A percentile compares a stretch with the other conserved stretches of the same genome.
Evolutionary conservation across 2,113 vertebrate genomes (phyloP).

Genomic region (Pionites leucogaster): DNA sequence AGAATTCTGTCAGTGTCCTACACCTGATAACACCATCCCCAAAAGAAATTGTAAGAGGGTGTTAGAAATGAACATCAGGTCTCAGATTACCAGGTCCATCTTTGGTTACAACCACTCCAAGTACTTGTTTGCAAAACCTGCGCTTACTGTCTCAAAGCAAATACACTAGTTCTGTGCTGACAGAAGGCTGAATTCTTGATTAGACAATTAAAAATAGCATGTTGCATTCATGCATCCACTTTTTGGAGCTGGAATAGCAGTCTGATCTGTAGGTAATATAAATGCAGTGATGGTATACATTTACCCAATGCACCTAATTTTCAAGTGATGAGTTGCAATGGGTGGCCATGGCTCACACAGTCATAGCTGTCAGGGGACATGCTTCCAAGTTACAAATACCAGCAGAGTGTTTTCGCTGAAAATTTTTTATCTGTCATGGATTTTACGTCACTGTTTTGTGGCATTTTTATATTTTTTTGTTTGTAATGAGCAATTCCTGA

Average conservation of each 20-base stretch:
- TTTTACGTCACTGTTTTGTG: neutral
- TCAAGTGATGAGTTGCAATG: accelerated
- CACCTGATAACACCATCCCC: neutral
- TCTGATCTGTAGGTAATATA: neutral
- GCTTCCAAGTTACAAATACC: neutral
- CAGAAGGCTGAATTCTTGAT: neutral
- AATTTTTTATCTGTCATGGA: neutral
- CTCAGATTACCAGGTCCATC: neutral
- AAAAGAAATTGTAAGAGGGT: neutral
- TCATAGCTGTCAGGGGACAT: neutral
- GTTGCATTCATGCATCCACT: neutral
- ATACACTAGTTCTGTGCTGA: neutral
- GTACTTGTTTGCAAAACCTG: neutral
- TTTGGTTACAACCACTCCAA: neutral
- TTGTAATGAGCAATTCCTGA: neutral
- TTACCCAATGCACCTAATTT: neutral
- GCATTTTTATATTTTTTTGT: neutral
- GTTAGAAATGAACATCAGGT: neutral
- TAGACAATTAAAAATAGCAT: neutral
- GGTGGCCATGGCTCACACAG: neutral
- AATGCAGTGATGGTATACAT: neutral
- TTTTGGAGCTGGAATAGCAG: neutral
- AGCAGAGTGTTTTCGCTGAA: neutral
- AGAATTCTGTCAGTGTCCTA: neutral
- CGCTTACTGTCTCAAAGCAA: neutral